A percentile compares a stretch with the other conserved stretches of the same genome.
These are phyloP conservation scores for Dorcus parallelipipedus DNA, from an alignment of 2,888 invertebrate species.

Conservation along the genomic window DNA sequence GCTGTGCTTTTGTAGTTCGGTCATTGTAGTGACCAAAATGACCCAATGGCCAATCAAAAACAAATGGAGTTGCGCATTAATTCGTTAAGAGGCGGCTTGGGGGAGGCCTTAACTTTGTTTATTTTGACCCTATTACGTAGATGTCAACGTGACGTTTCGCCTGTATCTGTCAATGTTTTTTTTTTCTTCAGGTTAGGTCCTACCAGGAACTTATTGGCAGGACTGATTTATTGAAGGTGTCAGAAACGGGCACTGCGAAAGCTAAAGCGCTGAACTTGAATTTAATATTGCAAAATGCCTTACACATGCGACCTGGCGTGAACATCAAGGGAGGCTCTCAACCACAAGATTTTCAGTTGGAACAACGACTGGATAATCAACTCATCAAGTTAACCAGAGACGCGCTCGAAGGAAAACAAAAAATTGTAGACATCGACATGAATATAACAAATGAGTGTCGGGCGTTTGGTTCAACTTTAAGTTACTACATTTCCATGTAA, in stretches of 20 bases:
- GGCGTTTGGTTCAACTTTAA: slow-evolving; percentile 90
- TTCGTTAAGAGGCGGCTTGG: too few relatives aligned
- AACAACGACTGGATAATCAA: slow-evolving; percentile 76
- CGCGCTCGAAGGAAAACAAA: slow-evolving; percentile 71
- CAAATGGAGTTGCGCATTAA: too few relatives aligned
- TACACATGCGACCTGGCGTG: slow-evolving; percentile 83
- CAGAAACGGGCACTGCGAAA: slow-evolving; percentile 69
- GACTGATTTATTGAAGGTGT: slow-evolving; percentile 80
- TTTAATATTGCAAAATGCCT: slow-evolving; percentile 82
- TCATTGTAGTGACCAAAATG: too few relatives aligned
- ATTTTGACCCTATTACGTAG: too few relatives aligned
- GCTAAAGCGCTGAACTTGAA: slow-evolving; percentile 82
- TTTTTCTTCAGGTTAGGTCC: slow-evolving; percentile 35
- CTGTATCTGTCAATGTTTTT: too few relatives aligned
- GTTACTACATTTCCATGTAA: slow-evolving; percentile 92
- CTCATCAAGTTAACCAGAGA: slow-evolving; percentile 69
- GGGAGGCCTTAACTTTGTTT: too few relatives aligned
- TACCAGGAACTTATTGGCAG: slow-evolving; percentile 80
- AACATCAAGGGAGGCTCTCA: slow-evolving; percentile 89
- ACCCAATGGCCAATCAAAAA: too few relatives aligned
- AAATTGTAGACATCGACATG: slow-evolving; percentile 69
- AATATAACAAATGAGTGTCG: slow-evolving; percentile 88
- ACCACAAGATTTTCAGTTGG: slow-evolving; percentile 81
- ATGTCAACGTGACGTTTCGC: too few relatives aligned
- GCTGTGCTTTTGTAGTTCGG: too few relatives aligned